Evolutionary conservation across 2,113 vertebrate species (phyloP), one percentile per base, ranked within the genome.

Genomic region (Sturnira hondurensis): DNA sequence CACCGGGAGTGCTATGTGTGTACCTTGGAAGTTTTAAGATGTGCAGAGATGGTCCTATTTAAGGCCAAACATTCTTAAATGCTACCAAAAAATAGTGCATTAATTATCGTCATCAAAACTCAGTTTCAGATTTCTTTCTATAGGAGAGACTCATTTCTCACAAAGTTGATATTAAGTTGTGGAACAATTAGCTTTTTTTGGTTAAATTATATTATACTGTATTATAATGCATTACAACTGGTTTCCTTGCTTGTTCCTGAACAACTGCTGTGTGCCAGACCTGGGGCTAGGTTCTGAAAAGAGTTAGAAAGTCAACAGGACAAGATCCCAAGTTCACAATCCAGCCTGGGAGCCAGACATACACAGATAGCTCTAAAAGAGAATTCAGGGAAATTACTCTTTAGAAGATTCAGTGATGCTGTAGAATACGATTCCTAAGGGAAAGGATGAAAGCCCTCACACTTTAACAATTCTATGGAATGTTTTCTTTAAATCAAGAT

Each of bases 1-100:
- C 96, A 68, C 13, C 77, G 87, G 84, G 96, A 95, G 94, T 74
- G 94, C 86, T 86, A 94, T 70, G 96, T 71, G 76, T 93, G 87
- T 88, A 58, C 68, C 87, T 92, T 76, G 84, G 58, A 81, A 61
- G 74, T 86, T 96, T 91, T 84, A 56, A 95, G 89, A 97, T 92
- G 85, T 94, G 92, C 67, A 94, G 91, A 95, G 86, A 73, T 82
- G 24, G 81, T 93, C 65, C 28, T 58, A 70, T 91, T 95, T 86
- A 17, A 96, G 68, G 78, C 19, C 31, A 61, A 76, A 93, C 38
- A 41, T 63, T 43, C 63, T 95, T 73, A 95, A 88, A 86, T 78
- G 82, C 47, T 41, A 33, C 61, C 50, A 31, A n/a, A 71, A 97
- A 94, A 38, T 11, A 91, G 58, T 7, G 47, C 38, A 65, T 22